phyloP scores from a whole-genome alignment of 2,113 vertebrate genomes.

The Melozone crissalis region DNA sequence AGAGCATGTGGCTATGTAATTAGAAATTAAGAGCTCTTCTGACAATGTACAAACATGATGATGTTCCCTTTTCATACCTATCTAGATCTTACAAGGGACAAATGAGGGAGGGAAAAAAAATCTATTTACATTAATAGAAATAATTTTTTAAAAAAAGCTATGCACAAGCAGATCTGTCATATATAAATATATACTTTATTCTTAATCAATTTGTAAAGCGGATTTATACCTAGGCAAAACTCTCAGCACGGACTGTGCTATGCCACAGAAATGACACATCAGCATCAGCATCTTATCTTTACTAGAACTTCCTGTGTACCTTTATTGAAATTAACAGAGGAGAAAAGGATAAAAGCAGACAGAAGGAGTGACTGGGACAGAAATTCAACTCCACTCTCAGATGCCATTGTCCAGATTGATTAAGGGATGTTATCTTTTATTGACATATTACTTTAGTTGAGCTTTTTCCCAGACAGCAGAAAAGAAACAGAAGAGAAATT shows the following conservation, averaged over 20 bases:
- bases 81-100: background rate
- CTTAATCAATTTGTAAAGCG: background rate
- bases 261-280: background rate
- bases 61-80: background rate
- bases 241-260: background rate
- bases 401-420: background rate
- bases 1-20: background rate
- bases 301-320: accelerated
- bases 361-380: background rate
- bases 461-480: background rate
- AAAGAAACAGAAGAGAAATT: background rate
- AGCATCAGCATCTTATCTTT: background rate
- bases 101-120: background rate
- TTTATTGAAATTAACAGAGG: background rate
- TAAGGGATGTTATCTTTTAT: background rate
- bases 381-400: background rate
- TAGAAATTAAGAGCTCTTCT: slow-evolving; percentile 5
- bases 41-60: background rate
- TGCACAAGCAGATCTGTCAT: background rate
- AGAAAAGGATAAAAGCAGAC: background rate
- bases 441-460: background rate
- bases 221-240: background rate
- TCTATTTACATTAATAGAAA: background rate
- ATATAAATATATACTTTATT: background rate
- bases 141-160: background rate